Conservation (phyloP, 53 echinoderm and acorn worm genomes). For the Crossaster papposus region DNA sequence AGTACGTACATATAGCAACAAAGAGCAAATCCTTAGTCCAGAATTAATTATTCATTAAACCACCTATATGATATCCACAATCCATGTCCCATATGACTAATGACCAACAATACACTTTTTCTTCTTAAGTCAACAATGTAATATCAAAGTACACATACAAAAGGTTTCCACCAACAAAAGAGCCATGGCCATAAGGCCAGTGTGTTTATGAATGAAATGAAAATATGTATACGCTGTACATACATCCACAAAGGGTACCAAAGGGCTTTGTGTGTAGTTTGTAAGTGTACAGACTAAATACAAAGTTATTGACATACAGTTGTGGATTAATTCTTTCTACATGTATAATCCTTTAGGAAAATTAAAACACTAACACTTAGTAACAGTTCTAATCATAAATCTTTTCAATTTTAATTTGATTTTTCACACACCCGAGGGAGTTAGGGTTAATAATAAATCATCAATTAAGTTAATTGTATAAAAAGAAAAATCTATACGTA, state of each 20-base stretch:
- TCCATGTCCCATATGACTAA: background rate
- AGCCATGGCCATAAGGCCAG: background rate
- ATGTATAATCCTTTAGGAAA: too few species aligned
- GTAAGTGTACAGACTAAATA: background rate
- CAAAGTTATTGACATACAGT: background rate
- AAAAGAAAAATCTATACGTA: too few species aligned
- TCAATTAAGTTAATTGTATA: too few species aligned
- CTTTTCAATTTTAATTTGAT: too few species aligned
- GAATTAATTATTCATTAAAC: too few species aligned
- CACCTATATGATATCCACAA: background rate
- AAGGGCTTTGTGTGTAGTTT: background rate
- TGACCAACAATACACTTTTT: background rate
- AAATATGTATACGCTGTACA: too few species aligned
- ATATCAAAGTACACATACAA: background rate
- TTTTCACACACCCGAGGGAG: too few species aligned
- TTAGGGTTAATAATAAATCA: too few species aligned
- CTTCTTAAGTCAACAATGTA: background rate
- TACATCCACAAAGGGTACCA: background rate
- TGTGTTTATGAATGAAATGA: conserved; percentile 4
- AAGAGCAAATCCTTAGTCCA: background rate
- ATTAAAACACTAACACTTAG: too few species aligned
- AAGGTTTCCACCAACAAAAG: background rate
- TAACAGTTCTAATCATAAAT: too few species aligned
- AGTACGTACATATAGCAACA: background rate
- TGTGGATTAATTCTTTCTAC: background rate